Evolutionary conservation across 2,888 invertebrate genomes (phyloP), one percentile per base, ranked within the genome.

Genomic region (Ennomos quercinarius): DNA sequence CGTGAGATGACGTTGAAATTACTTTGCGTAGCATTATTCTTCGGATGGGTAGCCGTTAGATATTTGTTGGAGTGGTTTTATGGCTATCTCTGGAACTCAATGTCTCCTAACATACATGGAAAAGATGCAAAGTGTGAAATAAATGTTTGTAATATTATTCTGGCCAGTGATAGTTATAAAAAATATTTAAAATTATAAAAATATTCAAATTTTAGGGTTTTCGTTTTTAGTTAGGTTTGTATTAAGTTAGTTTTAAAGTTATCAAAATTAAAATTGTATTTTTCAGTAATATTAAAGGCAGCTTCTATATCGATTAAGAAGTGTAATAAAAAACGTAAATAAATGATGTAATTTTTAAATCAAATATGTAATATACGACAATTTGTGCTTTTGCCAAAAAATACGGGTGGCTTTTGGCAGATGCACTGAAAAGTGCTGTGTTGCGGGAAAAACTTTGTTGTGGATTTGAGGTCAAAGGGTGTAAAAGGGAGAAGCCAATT

Each of bases 371-470:
- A 5, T 12, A 45, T 45, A 5, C 10, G 6, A 27, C 17, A 17
- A 47, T 36, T 17, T 34, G 27, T 4, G 2, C 45, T 35, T 39
- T 46, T 47, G 51, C 46, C 54, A 59, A 50, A 44, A 50, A 41
- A 46, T 45, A 13, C 40, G 2, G 49, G 44, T 17, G 38, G 10
- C 40, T 17, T 17, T 56, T 56, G 43, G 43, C 55, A 40, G 48
- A 17, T 52, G 56, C 55, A 51, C n/a, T 34, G 47, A 60, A 58
- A 51, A 40, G 41, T 39, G 4, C 27, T 36, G 12, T 42, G 50
- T 56, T 59, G 50, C 39, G 58, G 52, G 42, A 9, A 5, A 45
- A 64, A 65, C 61, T 65, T 63, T 58, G 55, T 57, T 57, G 65
- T 51, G 45, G 38, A 51, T 55, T 60, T 36, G 13, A 17, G 55